These are phyloP conservation scores for Gymnoscopelus microlampas DNA, from an alignment of 2,797 vertebrate species.

Conservation along the genomic window DNA sequence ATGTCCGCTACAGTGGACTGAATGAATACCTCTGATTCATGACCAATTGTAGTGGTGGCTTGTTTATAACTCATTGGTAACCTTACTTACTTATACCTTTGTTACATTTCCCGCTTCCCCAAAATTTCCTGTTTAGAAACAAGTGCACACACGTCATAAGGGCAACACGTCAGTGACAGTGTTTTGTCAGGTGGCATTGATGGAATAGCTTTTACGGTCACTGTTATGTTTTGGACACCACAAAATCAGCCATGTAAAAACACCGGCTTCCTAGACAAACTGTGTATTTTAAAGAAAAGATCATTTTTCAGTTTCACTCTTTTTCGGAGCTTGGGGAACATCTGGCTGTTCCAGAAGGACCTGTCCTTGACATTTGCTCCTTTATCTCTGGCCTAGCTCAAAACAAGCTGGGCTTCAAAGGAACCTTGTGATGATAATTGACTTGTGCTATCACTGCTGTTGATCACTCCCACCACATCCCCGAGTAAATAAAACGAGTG, in stretches of 20 bases:
- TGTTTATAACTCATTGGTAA: conserved; percentile 50
- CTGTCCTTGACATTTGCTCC: conserved; percentile 51
- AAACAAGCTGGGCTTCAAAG: conserved; percentile 55
- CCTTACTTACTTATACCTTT: conserved; percentile 28
- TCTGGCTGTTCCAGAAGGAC: conserved; percentile 56
- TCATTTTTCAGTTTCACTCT: conserved; percentile 36
- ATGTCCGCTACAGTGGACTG: conserved; percentile 61
- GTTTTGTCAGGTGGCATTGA: conserved; percentile 16
- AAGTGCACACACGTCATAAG: conserved; percentile 2
- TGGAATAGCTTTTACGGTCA: conserved; percentile 11
- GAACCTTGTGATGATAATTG: conserved; percentile 49
- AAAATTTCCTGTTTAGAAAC: conserved; percentile 30
- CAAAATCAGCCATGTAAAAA: no score
- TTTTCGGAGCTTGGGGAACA: conserved; percentile 46
- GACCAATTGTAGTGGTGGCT: conserved; percentile 39
- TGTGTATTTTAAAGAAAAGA: conserved; percentile 40
- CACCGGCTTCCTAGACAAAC: conserved; percentile 9
- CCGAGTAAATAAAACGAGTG: conserved; percentile 51
- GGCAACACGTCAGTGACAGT: background rate
- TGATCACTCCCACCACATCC: conserved; percentile 38
- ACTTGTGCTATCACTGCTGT: conserved; percentile 36
- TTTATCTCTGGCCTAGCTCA: conserved; percentile 45
- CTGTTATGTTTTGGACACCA: conserved; percentile 26
- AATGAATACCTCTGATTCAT: conserved; percentile 54
- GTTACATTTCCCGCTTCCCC: conserved; percentile 37